Conservation (phyloP, 2,797 vertebrate genomes). For the Phoxinus dragarum region DNA sequence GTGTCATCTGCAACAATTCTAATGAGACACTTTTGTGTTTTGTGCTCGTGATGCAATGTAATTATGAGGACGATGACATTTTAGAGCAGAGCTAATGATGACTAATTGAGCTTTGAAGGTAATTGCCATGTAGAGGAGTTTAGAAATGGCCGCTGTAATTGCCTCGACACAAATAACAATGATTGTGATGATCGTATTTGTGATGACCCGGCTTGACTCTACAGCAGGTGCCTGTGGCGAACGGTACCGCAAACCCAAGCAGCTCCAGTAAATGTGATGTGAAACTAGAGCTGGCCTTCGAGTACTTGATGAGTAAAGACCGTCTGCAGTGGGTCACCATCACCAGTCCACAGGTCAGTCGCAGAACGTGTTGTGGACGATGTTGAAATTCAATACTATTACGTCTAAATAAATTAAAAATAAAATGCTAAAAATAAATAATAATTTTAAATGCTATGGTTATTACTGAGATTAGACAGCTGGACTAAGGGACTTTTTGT, state of each 20-base stretch:
- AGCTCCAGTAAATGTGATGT: conserved; percentile 88
- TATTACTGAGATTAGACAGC: background rate
- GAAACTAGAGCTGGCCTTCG: conserved; percentile 95
- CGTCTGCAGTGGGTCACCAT: conserved; percentile 99
- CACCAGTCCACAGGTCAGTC: conserved; percentile 92
- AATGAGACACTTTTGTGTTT: conserved; percentile 16
- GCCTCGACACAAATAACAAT: conserved; percentile 19
- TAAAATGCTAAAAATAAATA: fast-evolving
- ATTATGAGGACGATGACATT: conserved; percentile 29
- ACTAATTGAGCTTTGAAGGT: conserved; percentile 18
- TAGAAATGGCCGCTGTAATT: conserved; percentile 8
- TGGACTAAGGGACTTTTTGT: background rate
- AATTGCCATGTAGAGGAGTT: conserved; percentile 40
- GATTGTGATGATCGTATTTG: conserved; percentile 16
- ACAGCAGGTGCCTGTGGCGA: conserved; percentile 88
- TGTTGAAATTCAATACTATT: too few species aligned
- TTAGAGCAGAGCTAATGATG: conserved; percentile 16
- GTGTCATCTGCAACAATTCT: background rate
- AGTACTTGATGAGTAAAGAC: conserved; percentile 99
- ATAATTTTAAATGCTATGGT: background rate
- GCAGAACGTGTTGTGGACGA: background rate
- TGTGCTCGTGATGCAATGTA: background rate
- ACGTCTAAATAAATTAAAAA: background rate
- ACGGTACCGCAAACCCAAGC: conserved; percentile 83
- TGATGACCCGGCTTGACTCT: conserved; percentile 14